Evolutionary conservation across 2,888 invertebrate genomes (phyloP).

Genomic region (Drosophila mercatorum): DNA sequence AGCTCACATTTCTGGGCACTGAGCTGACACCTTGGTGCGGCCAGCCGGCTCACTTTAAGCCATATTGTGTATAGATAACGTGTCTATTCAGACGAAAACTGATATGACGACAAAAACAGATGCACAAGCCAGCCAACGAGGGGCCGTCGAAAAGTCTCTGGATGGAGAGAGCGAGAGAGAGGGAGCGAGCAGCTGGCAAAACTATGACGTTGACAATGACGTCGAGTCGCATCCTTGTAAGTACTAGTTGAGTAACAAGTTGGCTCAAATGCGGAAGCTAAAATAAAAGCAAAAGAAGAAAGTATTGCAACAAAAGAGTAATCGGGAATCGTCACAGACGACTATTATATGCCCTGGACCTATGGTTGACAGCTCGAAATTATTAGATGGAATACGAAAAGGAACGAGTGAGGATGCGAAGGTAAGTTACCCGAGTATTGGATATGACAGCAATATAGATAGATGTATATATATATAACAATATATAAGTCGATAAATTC

Average conservation of each 20-base stretch:
- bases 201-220: conserved; percentile 28
- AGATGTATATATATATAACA: no score
- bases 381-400: neutral
- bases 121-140: conserved; percentile 27
- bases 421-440: no score
- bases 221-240: conserved; percentile 53
- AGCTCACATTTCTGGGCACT: conserved; percentile 14
- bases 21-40: conserved; percentile 36
- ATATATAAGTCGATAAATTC: no score
- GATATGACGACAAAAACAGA: conserved; percentile 73
- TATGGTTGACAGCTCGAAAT: no score
- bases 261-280: conserved; percentile 63
- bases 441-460: no score
- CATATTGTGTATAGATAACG: conserved; percentile 78
- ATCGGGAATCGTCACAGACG: neutral
- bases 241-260: conserved; percentile 65
- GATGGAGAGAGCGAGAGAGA: neutral
- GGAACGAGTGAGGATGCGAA: no score
- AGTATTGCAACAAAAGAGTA: conserved; percentile 1
- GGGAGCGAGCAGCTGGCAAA: conserved; percentile 1
- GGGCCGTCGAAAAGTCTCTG: neutral
- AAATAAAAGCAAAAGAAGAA: conserved; percentile 21
- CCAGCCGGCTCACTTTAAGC: conserved; percentile 65
- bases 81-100: conserved; percentile 78
- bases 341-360: neutral